phyloP scores from a whole-genome alignment of 2,797 vertebrate species.

The Sebastiscus tertius region DNA sequence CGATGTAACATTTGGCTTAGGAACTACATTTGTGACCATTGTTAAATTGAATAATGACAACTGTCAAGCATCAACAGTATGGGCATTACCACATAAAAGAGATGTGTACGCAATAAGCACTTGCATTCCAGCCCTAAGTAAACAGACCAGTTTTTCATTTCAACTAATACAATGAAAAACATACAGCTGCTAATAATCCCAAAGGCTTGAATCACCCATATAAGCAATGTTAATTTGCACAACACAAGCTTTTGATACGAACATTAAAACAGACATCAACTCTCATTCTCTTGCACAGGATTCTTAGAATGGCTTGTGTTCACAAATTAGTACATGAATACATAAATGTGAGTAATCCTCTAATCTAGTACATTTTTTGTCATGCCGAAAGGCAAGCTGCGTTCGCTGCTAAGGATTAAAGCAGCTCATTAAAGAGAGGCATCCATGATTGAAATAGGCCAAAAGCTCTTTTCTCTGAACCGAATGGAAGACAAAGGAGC shows the following conservation, averaged over 20 bases:
- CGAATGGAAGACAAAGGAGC: slow-evolving; percentile 82
- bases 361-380: slow-evolving; percentile 79
- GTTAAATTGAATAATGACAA: neutral
- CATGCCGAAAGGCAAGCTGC: slow-evolving; percentile 69
- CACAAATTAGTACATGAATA: slow-evolving; percentile 78
- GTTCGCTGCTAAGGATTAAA: slow-evolving; percentile 78
- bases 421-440: slow-evolving; percentile 82
- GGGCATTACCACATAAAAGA: neutral
- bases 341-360: slow-evolving; percentile 81
- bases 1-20: neutral
- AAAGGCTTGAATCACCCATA: slow-evolving; percentile 19
- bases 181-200: slow-evolving; percentile 8
- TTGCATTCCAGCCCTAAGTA: neutral
- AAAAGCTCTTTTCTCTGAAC: slow-evolving; percentile 78
- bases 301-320: slow-evolving; percentile 73
- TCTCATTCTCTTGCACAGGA: slow-evolving; percentile 46
- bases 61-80: neutral
- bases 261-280: slow-evolving; percentile 38
- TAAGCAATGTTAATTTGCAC: slow-evolving; percentile 27
- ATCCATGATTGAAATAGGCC: slow-evolving; percentile 84
- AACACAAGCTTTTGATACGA: slow-evolving; percentile 38
- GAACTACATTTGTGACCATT: neutral
- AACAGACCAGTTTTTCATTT: neutral
- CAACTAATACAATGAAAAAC: neutral
- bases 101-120: neutral